These are phyloP conservation scores for Rutilus rutilus DNA, from an alignment of 2,113 vertebrate genomes.

Conservation along the genomic window DNA sequence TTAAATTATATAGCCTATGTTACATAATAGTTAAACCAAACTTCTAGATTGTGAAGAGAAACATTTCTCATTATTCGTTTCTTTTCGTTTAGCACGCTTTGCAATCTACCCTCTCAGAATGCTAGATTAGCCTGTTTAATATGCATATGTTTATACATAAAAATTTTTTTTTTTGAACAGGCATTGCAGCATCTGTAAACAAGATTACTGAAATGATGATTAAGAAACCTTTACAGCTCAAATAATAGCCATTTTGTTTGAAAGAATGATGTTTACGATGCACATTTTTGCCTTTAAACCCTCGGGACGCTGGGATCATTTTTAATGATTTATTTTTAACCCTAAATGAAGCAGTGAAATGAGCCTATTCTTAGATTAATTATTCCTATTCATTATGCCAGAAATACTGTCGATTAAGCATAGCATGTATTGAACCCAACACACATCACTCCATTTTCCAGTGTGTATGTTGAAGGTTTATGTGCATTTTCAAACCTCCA, in stretches of 20 bases:
- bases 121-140: not conserved
- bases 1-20: no score
- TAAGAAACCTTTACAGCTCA: not conserved
- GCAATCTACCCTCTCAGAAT: not conserved
- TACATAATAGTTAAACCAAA: no score
- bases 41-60: no score
- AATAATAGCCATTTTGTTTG: not conserved
- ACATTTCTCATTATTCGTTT: not conserved
- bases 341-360: not conserved
- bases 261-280: not conserved
- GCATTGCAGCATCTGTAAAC: not conserved
- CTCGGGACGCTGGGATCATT: not conserved
- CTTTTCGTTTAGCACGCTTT: not conserved
- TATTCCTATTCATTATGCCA: not conserved
- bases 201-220: not conserved
- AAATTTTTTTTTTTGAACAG: not conserved
- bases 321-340: no score
- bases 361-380: not conserved
- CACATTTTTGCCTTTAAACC: not conserved
- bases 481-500: conserved; percentile 51
- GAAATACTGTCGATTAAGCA: not conserved
- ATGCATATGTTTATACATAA: not conserved
- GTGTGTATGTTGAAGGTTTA: conserved; percentile 53
- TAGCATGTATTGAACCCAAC: no score
- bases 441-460: not conserved